These are phyloP conservation scores for Nothoprocta perdicaria DNA, from an alignment of 2,113 vertebrate genomes.

Conservation along the genomic window DNA sequence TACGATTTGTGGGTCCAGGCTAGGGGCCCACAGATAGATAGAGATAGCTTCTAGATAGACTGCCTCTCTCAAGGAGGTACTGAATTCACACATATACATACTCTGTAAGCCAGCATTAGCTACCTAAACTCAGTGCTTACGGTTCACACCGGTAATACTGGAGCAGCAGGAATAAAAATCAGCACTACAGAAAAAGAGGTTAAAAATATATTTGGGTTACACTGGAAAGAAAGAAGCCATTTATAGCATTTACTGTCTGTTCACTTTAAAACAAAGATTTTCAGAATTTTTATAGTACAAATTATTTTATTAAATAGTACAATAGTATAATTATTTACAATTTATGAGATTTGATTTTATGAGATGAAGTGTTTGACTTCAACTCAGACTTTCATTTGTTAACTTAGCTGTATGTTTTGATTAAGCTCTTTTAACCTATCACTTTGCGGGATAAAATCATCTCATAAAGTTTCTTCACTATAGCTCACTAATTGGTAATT, in stretches of 20 bases:
- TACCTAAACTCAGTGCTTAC: not conserved
- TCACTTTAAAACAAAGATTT: constrained; percentile 49
- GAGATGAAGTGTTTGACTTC: constrained; percentile 28
- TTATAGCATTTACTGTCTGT: constrained; percentile 21
- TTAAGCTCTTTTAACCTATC: constrained; percentile 35
- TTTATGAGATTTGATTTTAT: constrained; percentile 45
- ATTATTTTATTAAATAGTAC: too few relatives aligned
- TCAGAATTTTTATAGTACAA: not conserved
- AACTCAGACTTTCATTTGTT: constrained; percentile 20
- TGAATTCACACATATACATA: not conserved
- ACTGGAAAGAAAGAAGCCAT: not conserved
- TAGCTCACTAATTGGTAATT: constrained; percentile 26
- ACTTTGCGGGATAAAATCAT: constrained; percentile 33
- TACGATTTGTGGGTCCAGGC: not conserved
- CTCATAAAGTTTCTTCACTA: constrained; percentile 37
- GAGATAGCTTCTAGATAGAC: not conserved
- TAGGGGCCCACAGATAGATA: not conserved
- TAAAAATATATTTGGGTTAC: not conserved
- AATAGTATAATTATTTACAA: constrained; percentile 35
- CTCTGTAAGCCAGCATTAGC: not conserved
- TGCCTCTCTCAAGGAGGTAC: not conserved
- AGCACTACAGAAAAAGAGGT: not conserved
- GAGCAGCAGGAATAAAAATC: not conserved
- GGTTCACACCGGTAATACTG: not conserved
- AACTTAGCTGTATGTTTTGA: constrained; percentile 10